Percentiles rank a stretch among this genome's conserved stretches.
Conservation (phyloP, 2,888 invertebrate genomes). For the Apeira syringaria region DNA sequence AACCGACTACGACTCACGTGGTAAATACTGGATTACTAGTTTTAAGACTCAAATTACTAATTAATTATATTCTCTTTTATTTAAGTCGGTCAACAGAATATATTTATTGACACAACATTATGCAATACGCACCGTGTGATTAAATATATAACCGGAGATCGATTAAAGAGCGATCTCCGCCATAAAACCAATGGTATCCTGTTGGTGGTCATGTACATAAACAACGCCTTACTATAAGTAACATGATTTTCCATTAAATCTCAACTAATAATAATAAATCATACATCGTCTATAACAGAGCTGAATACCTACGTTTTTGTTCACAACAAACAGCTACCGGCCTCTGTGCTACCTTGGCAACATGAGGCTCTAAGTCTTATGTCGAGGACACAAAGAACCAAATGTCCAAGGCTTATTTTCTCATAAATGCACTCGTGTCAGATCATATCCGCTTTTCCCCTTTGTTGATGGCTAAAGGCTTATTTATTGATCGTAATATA, state of each 20-base stretch:
- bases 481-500: conserved; percentile 15
- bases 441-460: conserved; percentile 1
- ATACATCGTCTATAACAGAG: conserved; percentile 1
- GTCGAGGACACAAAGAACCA: background rate
- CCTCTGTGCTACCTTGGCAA: too few species aligned
- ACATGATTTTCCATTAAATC: conserved; percentile 5
- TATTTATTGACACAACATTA: too few species aligned
- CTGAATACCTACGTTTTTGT: conserved; percentile 9
- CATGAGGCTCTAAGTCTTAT: background rate
- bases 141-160: too few species aligned
- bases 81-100: too few species aligned
- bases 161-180: too few species aligned
- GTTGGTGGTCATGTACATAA: conserved; percentile 2
- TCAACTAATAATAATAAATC: conserved; percentile 3
- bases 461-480: conserved; percentile 2
- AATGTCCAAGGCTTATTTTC: background rate
- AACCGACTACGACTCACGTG: too few species aligned
- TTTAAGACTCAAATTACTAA: too few species aligned
- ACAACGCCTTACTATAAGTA: conserved; percentile 3
- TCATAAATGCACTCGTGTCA: background rate
- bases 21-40: too few species aligned
- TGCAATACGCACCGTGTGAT: too few species aligned
- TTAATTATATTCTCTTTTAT: too few species aligned
- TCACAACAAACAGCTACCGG: background rate
- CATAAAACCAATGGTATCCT: background rate